phyloP scores from a whole-genome alignment of 2,797 vertebrate species.

The Chaetophractus vellerosus region DNA sequence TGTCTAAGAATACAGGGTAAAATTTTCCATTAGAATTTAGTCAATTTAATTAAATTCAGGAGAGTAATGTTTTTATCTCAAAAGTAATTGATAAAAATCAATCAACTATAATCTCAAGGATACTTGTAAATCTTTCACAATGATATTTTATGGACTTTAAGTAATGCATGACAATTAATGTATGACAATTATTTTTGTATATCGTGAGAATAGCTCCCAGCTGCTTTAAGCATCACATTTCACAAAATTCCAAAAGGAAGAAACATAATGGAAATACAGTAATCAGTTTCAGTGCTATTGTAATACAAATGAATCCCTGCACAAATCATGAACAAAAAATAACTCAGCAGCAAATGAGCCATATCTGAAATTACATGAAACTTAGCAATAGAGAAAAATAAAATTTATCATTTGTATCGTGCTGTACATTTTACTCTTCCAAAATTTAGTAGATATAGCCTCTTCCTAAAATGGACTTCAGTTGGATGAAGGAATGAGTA shows the following conservation, averaged over 20 bases:
- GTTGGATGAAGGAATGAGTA: neutral
- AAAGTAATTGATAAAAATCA: slow-evolving; percentile 77
- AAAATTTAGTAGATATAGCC: neutral
- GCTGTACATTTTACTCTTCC: neutral
- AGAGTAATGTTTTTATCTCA: slow-evolving; percentile 72
- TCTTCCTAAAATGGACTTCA: neutral
- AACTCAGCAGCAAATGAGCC: neutral
- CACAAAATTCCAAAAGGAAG: neutral
- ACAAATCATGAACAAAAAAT: slow-evolving; percentile 45
- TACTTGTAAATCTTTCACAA: slow-evolving; percentile 60
- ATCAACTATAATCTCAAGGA: neutral
- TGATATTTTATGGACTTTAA: slow-evolving; percentile 50
- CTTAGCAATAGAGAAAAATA: slow-evolving; percentile 46
- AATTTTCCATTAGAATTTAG: slow-evolving; percentile 69
- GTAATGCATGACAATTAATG: neutral
- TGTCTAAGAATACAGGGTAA: slow-evolving; percentile 77
- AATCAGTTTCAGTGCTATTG: slow-evolving; percentile 22
- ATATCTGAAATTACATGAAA: neutral
- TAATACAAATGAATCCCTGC: slow-evolving; percentile 31
- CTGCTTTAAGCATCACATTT: slow-evolving; percentile 63
- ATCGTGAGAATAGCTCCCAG: neutral
- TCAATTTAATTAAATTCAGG: slow-evolving; percentile 79
- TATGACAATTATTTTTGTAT: neutral
- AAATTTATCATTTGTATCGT: neutral
- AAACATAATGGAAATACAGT: slow-evolving; percentile 1